Evolutionary conservation across 2,888 invertebrate species (phyloP).

Genomic region (Matsumyia berberina): DNA sequence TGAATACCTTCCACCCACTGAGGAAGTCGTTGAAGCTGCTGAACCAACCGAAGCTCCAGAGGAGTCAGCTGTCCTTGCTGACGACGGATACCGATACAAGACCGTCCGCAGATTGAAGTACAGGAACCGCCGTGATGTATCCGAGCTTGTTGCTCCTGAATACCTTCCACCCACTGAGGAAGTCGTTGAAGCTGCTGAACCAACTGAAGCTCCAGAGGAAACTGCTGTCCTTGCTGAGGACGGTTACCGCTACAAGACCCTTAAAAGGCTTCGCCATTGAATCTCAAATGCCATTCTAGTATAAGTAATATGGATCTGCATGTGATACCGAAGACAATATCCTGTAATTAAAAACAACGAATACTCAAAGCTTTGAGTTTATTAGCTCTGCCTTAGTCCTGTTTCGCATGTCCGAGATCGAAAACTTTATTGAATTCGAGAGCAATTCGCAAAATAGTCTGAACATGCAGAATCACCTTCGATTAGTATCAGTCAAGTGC

Average conservation of each 20-base stretch:
- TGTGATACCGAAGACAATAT: conserved; percentile 23
- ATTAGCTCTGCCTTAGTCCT: background rate
- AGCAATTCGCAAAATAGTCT: background rate
- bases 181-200: conserved; percentile 7
- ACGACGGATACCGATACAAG: conserved; percentile 64
- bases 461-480: background rate
- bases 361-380: background rate
- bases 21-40: conserved; percentile 65
- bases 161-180: too few species aligned
- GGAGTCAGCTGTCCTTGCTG: conserved; percentile 76
- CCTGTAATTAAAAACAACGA: conserved; percentile 24
- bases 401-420: background rate
- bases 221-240: conserved; percentile 26
- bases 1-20: conserved; percentile 78
- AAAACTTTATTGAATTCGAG: background rate
- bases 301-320: conserved; percentile 5
- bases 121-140: too few species aligned
- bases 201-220: conserved; percentile 12
- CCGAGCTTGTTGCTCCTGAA: too few species aligned
- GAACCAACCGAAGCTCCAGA: conserved; percentile 75
- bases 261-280: conserved; percentile 31
- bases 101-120: too few species aligned
- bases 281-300: conserved; percentile 7
- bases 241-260: conserved; percentile 45
- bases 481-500: background rate